These are phyloP conservation scores for Colletes latitarsis DNA, from an alignment of 1,140 invertebrate genomes.

Conservation along the genomic window DNA sequence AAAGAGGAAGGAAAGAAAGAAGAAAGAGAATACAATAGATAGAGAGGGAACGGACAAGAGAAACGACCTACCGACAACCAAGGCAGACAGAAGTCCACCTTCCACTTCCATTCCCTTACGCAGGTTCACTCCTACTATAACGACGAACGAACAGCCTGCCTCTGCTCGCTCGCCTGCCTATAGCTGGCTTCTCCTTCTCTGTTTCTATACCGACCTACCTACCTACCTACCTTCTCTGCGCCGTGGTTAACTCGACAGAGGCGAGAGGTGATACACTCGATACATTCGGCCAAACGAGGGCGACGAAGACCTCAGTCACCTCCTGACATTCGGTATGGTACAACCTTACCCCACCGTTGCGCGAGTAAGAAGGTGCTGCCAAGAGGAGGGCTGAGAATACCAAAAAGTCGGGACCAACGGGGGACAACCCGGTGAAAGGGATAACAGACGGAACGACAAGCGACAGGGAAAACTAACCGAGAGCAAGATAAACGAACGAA, in stretches of 20 bases:
- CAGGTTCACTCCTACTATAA: conserved; percentile 76
- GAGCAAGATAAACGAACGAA: not conserved
- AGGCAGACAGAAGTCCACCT: conserved; percentile 67
- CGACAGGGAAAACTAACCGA: not conserved
- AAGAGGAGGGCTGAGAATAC: not conserved
- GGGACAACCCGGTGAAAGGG: conserved; percentile 19
- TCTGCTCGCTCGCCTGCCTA: conserved; percentile 54
- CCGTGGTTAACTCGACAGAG: conserved; percentile 47
- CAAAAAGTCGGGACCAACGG: not conserved
- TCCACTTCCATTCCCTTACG: conserved; percentile 73
- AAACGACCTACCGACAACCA: conserved; percentile 67
- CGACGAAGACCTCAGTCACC: conserved; percentile 74
- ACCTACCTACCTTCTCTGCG: conserved; percentile 49
- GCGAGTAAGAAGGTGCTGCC: conserved; percentile 3
- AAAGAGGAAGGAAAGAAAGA: conserved; percentile 27
- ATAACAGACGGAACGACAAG: conserved; percentile 6
- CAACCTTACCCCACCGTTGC: conserved; percentile 51
- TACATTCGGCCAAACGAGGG: conserved; percentile 58
- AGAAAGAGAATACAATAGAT: conserved; percentile 48
- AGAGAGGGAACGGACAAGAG: conserved; percentile 49
- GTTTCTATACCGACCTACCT: conserved; percentile 65
- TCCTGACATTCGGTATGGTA: conserved; percentile 75
- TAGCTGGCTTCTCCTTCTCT: conserved; percentile 52
- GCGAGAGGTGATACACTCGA: conserved; percentile 73
- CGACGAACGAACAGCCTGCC: conserved; percentile 66